phyloP scores from a whole-genome alignment of 2,888 invertebrate species.

The Pseudoips prasinana region DNA sequence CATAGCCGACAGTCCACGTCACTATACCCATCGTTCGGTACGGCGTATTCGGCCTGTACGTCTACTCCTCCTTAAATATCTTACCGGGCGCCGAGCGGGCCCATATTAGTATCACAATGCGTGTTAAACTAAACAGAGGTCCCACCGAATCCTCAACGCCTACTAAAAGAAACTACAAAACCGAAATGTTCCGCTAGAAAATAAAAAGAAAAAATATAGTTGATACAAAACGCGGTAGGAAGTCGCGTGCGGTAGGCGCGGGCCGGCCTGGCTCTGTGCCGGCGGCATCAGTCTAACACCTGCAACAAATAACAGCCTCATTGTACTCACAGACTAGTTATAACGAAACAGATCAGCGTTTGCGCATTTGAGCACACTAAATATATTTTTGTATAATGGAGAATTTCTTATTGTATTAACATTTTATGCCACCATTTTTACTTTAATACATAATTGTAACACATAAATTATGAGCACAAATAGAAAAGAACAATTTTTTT shows the following conservation, averaged over 20 bases:
- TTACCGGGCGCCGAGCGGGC: slow-evolving; percentile 66
- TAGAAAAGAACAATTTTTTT: too few species aligned
- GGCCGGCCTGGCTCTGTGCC: slow-evolving; percentile 8
- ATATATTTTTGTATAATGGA: too few species aligned
- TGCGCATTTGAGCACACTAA: too few species aligned
- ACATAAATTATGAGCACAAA: too few species aligned
- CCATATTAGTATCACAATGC: slow-evolving; percentile 76
- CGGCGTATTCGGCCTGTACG: slow-evolving; percentile 18
- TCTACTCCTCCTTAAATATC: slow-evolving; percentile 52
- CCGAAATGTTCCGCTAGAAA: slow-evolving; percentile 54
- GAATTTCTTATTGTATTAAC: too few species aligned
- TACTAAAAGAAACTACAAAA: slow-evolving; percentile 59
- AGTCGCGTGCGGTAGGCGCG: slow-evolving; percentile 14
- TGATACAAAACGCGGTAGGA: slow-evolving; percentile 40
- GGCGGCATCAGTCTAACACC: too few species aligned
- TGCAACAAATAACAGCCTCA: too few species aligned
- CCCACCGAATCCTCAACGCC: slow-evolving; percentile 59
- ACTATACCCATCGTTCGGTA: slow-evolving; percentile 5
- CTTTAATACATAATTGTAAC: too few species aligned
- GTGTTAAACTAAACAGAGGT: slow-evolving; percentile 69
- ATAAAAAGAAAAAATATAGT: slow-evolving; percentile 49
- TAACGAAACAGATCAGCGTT: too few species aligned
- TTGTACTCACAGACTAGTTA: too few species aligned
- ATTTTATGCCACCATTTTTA: too few species aligned
- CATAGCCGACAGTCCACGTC: background rate